Base-by-base conservation (phyloP, 2,888 invertebrate species). In the Phymatocera aterrima region DNA sequence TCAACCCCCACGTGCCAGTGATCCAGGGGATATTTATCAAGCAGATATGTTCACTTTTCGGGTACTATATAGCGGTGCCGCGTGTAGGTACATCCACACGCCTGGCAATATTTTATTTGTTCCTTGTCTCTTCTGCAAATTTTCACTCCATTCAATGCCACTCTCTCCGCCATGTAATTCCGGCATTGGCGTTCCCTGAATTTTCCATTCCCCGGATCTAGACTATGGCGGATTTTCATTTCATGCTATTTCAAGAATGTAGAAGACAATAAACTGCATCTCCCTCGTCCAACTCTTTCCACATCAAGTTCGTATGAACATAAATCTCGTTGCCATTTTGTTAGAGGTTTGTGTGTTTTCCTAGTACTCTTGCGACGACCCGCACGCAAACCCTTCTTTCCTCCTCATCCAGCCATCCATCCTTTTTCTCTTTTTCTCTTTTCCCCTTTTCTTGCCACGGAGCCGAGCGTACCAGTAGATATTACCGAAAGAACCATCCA, bases 401-500 rank as follows among this genome's bases (percentile, higher is more conserved):
- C 57, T 72, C 77, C 37, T 10, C 31, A 43, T 43, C 57, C 37
- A 61, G 64, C 12, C 10, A 46, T 34, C 46, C 60, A 28, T 78
- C 48, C 60, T 64, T 77, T 79, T 79, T 79, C 77, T 77, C 79
- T 77, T 74, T 43, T 68, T 31, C 46, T 10, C 64, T 57, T 68
- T 68, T 51, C 74, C 79, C 37, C 68, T 54, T 51, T 72, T 72
- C 34, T 6, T 77, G 65, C 78, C 81, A 82, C 81, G 81, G 83
- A 68, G 48, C 57, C 15, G 28, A 40, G 75, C 60, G 57, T 57
- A 75, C 75, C 75, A 43, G 75, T 60, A 75, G 75, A 75, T 75
- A 75, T 84, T 86, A 82, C 79, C 82, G 84, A 84, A 85, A 86
- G 93, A 93, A 93, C 92, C 87, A 88, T 87, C 87, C 87, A 89